Evolutionary conservation across 2,888 invertebrate genomes (phyloP).

Genomic region (Oeneis ivallda): DNA sequence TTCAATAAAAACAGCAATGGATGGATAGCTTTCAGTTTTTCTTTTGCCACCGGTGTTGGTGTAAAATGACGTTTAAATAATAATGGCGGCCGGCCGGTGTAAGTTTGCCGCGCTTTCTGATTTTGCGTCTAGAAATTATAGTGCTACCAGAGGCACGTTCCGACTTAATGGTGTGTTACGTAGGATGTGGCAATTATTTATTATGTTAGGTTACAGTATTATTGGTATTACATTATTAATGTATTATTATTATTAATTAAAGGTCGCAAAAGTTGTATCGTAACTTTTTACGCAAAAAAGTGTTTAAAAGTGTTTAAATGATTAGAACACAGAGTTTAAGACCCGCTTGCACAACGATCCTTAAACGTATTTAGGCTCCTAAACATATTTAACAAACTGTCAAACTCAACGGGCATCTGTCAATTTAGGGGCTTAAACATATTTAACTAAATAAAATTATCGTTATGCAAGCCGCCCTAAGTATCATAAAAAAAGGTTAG

Average conservation of each 20-base stretch:
- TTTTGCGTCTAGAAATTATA: conserved; percentile 72
- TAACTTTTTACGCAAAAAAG: neutral
- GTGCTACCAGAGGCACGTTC: conserved; percentile 71
- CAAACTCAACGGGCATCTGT: no score
- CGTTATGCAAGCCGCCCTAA: no score
- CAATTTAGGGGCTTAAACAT: no score
- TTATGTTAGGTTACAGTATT: conserved; percentile 50
- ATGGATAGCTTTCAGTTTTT: conserved; percentile 8
- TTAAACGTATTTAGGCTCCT: no score
- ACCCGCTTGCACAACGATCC: no score
- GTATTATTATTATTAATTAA: conserved; percentile 14
- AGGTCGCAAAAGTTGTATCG: neutral
- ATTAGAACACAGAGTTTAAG: neutral
- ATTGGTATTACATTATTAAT: conserved; percentile 27
- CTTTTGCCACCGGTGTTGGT: conserved; percentile 14
- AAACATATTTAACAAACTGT: no score
- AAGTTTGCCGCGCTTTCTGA: conserved; percentile 77
- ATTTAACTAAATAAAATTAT: no score
- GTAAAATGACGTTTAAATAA: conserved; percentile 48
- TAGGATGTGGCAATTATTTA: conserved; percentile 65
- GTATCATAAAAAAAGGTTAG: no score
- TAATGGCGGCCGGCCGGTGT: conserved; percentile 40
- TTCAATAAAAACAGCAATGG: conserved; percentile 26
- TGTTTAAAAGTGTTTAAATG: neutral
- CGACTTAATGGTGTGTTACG: conserved; percentile 68